Percentiles rank a stretch among this genome's conserved stretches.
Evolutionary conservation across 2,797 vertebrate genomes (phyloP).

Genomic region (Tenualosa thibaudeaui): DNA sequence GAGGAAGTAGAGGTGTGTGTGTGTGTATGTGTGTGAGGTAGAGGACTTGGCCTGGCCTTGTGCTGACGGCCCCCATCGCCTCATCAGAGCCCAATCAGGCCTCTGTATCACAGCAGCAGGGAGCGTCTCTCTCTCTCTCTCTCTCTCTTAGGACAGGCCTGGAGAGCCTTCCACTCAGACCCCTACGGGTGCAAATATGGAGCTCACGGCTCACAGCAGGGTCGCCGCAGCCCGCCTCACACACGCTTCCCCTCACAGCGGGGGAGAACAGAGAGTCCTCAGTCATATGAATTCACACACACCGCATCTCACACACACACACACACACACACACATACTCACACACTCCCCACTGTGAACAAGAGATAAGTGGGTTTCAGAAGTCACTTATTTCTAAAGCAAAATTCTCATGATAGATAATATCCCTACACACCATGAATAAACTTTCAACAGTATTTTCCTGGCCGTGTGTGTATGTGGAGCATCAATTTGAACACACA

Average conservation of each 20-base stretch:
- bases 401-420: neutral
- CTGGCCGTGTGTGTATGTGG: slow-evolving; percentile 6
- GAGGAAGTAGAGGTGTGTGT: neutral
- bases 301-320: neutral
- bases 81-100: slow-evolving; percentile 75
- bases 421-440: neutral
- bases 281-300: slow-evolving; percentile 30
- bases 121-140: slow-evolving; percentile 62
- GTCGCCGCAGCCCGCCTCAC: slow-evolving; percentile 57
- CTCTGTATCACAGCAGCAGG: slow-evolving; percentile 73
- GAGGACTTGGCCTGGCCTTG: neutral
- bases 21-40: neutral
- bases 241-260: slow-evolving; percentile 28
- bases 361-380: neutral
- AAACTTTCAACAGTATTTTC: neutral
- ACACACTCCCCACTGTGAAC: slow-evolving; percentile 31
- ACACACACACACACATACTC: neutral
- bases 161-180: slow-evolving; percentile 68
- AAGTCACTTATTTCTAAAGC: neutral
- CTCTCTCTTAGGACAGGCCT: slow-evolving; percentile 54
- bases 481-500: slow-evolving; percentile 12
- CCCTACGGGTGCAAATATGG: slow-evolving; percentile 67
- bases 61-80: slow-evolving; percentile 61
- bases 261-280: slow-evolving; percentile 16
- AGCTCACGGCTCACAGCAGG: slow-evolving; percentile 72